Evolutionary conservation across 2,888 invertebrate species (phyloP), one percentile per base, ranked within the genome.

Genomic region (Drosophila colorata): DNA sequence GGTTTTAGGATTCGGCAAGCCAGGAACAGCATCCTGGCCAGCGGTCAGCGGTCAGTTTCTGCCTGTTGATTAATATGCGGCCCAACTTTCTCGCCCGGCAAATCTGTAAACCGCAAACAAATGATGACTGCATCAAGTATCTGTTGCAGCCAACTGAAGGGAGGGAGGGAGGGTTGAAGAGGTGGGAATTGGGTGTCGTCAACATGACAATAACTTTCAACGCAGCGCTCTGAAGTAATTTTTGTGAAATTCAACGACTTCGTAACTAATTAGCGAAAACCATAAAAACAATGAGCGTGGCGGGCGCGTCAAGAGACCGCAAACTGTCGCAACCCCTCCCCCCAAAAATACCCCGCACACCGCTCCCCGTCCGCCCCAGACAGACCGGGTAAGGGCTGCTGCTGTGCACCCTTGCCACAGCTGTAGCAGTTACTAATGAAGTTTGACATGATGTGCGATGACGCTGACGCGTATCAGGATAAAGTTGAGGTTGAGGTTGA

Each of bases 231-330:
- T 75, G 11, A 31, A 31, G 82, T 83, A 80, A 85, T 89, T 77
- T 67, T 74, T 87, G 78, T 85, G 66, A 86, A 90, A 89, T 85
- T 88, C 90, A 84, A 90, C 76, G 90, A 90, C 88, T 90, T 88
- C 75, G 90, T 89, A 87, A 90, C 90, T 90, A 90, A 90, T 90
- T 90, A 90, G 90, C 85, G 76, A 81, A 80, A 85, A 72, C 84
- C 90, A 90, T 90, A 90, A 90, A 90, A 88, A 84, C 87, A 88
- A 87, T 80, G 87, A 78, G 78, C 60, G 67, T 61, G 40, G 35
- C 63, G 53, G 71, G 64, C 63, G 69, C 67, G 52, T 59, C 63
- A 44, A 38, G 64, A 60, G 76, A 64, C 69, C 80, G 41, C 79
- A 74, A 64, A 78, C 61, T 74, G 69, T 73, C 56, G 48, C 71